Base-by-base conservation (phyloP, 2,113 vertebrate species). In the Brachyhypopomus gauderio region DNA sequence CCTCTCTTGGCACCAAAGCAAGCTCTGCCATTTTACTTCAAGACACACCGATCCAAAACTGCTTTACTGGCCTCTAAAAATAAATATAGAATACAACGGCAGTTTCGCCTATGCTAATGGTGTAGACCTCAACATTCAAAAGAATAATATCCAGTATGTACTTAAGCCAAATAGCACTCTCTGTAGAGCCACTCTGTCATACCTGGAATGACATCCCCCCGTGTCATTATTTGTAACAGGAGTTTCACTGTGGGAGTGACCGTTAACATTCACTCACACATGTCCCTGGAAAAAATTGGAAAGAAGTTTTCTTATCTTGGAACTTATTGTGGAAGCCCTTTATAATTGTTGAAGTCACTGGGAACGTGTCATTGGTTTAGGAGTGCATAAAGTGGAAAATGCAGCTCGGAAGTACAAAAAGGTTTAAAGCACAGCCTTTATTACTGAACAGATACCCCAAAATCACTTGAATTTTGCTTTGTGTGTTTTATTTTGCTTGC, bases 341-440 rank as follows among this genome's bases (percentile, higher is more conserved):
- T n/a, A 58, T 67, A 48, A 67, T 63, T 60, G 71, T 62, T 67
- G 30, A 66, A 67, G 56, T 34, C 19, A 64, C 41, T 79, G 71
- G 25, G 45, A 14, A 34, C 8, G 55, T 71, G 64, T 27, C 5
- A 72, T 75, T 16, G n/a, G 23, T 79, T 72, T 48, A 45, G 59
- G 17, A 38, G 67, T 56, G 22, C 60, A 34, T 64, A 59, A 7
- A 8, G 38, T 22, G 63, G 36, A 73, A 76, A 70, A 9, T 41
- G 7, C n/a, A 45, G 20, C 66, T 41, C 91, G 91, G 88, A 94
- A 92, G 89, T 94, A 91, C 89, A 93, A 92, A 87, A 79, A 12
- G 92, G 87, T 95, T 94, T 91, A 92, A 91, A 94, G 92, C 92
- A 93, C 92, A 93, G 11, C 93, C 93, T 92, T 89, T 93, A 90